These are phyloP conservation scores for Monodelphis domestica DNA, from an alignment of 2,797 vertebrate genomes.

Conservation along the genomic window DNA sequence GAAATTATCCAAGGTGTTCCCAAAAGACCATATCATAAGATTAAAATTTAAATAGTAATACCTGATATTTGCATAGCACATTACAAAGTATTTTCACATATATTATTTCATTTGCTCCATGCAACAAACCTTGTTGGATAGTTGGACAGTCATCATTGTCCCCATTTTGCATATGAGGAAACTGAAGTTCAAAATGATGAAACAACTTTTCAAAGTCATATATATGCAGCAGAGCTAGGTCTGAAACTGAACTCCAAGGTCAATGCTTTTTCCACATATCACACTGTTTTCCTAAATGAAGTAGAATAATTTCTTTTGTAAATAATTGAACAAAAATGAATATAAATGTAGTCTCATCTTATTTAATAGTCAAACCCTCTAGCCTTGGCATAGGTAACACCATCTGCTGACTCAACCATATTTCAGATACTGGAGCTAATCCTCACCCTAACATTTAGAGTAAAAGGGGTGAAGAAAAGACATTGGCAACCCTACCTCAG, in stretches of 20 bases:
- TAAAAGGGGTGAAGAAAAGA: background rate
- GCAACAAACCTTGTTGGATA: background rate
- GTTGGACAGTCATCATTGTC: background rate
- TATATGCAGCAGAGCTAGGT: background rate
- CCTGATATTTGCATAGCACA: background rate
- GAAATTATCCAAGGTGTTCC: background rate
- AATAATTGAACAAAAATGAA: background rate
- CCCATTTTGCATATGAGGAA: background rate
- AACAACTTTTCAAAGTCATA: background rate
- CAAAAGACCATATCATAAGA: background rate
- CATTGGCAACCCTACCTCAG: background rate
- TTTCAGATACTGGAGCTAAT: constrained; percentile 15
- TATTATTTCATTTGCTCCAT: background rate
- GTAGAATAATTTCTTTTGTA: background rate
- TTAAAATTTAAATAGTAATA: background rate
- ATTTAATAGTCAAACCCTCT: background rate
- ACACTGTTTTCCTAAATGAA: background rate
- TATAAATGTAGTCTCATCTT: background rate
- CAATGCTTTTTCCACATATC: background rate
- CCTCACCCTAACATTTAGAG: background rate
- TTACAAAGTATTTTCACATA: background rate
- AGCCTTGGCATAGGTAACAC: background rate
- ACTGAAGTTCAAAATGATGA: background rate
- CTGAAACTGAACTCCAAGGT: background rate
- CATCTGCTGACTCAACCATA: background rate